phyloP scores from a whole-genome alignment of 2,113 vertebrate genomes.

The Grammomys dolichurus region DNA sequence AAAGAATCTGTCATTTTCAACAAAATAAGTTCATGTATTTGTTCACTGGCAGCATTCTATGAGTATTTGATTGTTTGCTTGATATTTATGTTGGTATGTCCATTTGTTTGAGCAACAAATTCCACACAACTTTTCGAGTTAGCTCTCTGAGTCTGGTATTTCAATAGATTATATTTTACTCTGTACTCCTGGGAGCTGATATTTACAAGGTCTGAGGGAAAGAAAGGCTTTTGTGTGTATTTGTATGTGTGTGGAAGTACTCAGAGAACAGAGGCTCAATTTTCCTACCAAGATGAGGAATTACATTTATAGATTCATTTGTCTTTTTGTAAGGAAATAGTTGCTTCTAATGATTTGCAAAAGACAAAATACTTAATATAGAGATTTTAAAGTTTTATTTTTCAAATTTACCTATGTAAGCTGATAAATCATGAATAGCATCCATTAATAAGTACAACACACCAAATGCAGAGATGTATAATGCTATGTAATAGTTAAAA shows the following conservation, averaged over 20 bases:
- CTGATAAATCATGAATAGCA: neutral
- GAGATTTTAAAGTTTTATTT: neutral
- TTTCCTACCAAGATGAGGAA: neutral
- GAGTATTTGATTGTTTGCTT: constrained; percentile 69
- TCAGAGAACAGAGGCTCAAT: neutral
- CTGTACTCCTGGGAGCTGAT: constrained; percentile 61
- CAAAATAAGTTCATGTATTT: constrained; percentile 60
- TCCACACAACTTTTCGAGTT: constrained; percentile 66
- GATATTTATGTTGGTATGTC: constrained; percentile 67
- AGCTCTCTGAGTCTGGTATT: constrained; percentile 73
- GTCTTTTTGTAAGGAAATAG: neutral
- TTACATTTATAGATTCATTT: neutral
- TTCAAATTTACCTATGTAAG: neutral
- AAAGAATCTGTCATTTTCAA: constrained; percentile 59
- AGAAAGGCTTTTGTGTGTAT: neutral
- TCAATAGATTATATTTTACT: constrained; percentile 71
- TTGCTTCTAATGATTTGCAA: constrained; percentile 2
- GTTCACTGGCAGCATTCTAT: constrained; percentile 56
- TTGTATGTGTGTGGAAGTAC: neutral
- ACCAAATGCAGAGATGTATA: neutral
- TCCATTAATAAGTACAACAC: neutral
- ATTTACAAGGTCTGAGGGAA: constrained; percentile 66
- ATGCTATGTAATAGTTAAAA: neutral
- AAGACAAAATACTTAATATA: neutral
- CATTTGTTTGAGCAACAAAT: constrained; percentile 76